A percentile compares a stretch with the other conserved stretches of the same genome.
phyloP scores from a whole-genome alignment of 2,888 invertebrate genomes.

The Leptothorax acervorum region DNA sequence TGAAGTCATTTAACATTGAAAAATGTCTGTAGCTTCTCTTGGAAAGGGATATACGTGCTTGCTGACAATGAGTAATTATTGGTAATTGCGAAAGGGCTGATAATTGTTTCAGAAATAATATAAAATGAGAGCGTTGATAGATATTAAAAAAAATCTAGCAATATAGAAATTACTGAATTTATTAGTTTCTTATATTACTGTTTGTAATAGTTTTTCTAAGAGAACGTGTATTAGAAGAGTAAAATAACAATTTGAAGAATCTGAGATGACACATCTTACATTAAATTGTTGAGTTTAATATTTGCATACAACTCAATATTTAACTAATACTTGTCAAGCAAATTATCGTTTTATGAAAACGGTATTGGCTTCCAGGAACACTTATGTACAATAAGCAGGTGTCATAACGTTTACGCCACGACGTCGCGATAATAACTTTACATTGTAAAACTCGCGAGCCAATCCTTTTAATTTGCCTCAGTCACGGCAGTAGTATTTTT shows the following conservation, averaged over 20 bases:
- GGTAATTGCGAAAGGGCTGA: constrained; percentile 24
- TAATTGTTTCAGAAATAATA: constrained; percentile 6
- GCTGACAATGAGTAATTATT: constrained; percentile 2
- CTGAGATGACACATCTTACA: background rate
- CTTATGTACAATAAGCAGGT: constrained; percentile 38
- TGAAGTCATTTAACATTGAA: constrained; percentile 49
- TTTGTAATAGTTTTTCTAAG: background rate
- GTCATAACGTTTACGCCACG: constrained; percentile 47
- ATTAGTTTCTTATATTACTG: background rate
- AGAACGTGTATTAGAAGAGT: background rate
- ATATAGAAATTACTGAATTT: background rate
- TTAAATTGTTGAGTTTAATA: constrained; percentile 12
- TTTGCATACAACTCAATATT: constrained; percentile 14
- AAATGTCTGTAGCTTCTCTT: constrained; percentile 30
- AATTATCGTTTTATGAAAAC: constrained; percentile 32
- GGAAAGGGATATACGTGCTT: background rate
- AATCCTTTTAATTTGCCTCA: constrained; percentile 47
- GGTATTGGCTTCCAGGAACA: constrained; percentile 40
- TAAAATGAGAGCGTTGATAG: background rate
- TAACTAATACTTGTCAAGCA: constrained; percentile 13
- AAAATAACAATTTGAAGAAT: constrained; percentile 6
- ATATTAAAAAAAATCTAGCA: background rate
- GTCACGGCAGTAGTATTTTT: constrained; percentile 41
- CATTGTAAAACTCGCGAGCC: constrained; percentile 47
- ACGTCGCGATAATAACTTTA: constrained; percentile 51